Conservation (phyloP, 2,113 vertebrate genomes). For the Ceratotherium simum region DNA sequence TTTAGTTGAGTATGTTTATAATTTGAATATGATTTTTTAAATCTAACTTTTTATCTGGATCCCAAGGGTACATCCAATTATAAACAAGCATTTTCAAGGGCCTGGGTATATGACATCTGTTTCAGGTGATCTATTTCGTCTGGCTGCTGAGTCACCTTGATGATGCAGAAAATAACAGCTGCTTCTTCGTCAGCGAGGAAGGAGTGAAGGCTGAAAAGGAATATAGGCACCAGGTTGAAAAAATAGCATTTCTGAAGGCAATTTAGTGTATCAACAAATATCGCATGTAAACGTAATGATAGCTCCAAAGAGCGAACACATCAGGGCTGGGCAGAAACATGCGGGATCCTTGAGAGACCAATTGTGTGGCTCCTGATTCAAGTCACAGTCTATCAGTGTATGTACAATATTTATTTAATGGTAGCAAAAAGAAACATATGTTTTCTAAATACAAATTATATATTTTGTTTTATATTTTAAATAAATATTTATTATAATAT, state of each 20-base stretch:
- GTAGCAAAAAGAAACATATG: background rate
- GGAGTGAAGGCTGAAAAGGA: background rate
- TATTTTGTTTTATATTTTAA: background rate
- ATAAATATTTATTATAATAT: background rate
- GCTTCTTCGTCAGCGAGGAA: background rate
- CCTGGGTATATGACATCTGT: background rate
- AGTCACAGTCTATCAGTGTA: background rate
- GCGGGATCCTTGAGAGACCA: background rate
- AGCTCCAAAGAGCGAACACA: background rate
- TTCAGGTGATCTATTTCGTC: background rate
- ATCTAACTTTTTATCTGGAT: background rate
- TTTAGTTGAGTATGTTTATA: background rate
- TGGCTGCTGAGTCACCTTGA: background rate
- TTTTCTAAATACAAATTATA: background rate
- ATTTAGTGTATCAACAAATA: background rate
- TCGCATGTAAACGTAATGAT: background rate
- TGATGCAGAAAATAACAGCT: slow-evolving; percentile 3
- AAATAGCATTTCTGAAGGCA: background rate
- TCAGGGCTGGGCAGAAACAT: background rate
- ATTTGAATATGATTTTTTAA: background rate
- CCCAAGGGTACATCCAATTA: background rate
- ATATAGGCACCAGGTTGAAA: background rate
- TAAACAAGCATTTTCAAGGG: background rate
- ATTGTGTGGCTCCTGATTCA: background rate
- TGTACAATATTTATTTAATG: background rate